Conservation (phyloP, 2,113 vertebrate species). For the Orthonyx spaldingii region DNA sequence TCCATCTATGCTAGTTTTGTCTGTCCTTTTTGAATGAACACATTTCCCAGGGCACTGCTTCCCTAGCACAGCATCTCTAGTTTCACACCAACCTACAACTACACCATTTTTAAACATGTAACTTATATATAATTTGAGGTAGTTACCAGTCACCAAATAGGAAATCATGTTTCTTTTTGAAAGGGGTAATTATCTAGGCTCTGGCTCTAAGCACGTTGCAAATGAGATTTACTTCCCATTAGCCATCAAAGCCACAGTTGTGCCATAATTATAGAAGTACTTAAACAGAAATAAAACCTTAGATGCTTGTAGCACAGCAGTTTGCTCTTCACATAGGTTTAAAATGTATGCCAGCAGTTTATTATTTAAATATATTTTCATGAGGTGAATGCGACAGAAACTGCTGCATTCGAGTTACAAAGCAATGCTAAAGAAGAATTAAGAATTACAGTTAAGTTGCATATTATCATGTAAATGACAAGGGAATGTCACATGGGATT, state of each 20-base stretch:
- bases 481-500: slow-evolving; percentile 42
- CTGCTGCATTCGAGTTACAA: background rate
- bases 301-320: background rate
- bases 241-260: background rate
- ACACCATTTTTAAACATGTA: background rate
- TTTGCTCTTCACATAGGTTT: background rate
- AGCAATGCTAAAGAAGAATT: slow-evolving; percentile 17
- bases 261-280: background rate
- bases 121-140: background rate
- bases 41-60: background rate
- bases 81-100: background rate
- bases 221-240: slow-evolving; percentile 10
- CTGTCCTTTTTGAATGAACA: background rate
- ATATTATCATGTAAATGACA: slow-evolving; percentile 55
- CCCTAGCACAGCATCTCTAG: background rate
- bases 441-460: slow-evolving; percentile 44
- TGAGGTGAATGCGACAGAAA: slow-evolving; percentile 1
- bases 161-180: slow-evolving; percentile 10
- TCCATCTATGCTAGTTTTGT: background rate
- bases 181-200: slow-evolving; percentile 26
- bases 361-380: slow-evolving; percentile 57
- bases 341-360: slow-evolving; percentile 10
- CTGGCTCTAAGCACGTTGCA: background rate
- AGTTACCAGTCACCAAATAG: background rate
- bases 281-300: background rate